Evolutionary conservation across 2,113 vertebrate genomes (phyloP), one percentile per base, ranked within the genome.

Genomic region (Pelusios castaneus): DNA sequence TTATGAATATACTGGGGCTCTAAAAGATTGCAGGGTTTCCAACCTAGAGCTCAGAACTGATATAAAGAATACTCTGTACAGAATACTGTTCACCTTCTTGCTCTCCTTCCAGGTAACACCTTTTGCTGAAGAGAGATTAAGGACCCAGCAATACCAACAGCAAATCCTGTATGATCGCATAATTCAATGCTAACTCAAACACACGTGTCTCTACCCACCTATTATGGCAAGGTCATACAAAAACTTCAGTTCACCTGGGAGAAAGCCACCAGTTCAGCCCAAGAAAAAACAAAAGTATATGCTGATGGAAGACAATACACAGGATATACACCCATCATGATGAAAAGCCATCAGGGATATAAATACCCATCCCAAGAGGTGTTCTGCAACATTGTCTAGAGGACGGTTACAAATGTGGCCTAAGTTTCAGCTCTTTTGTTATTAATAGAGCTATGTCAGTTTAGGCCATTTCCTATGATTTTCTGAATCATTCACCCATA

Each of bases 11-110:
- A 45, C 2, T 9, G 29, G 16, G 45, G 83, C 81, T 91, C 77
- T 84, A 84, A 85, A 94, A 9, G 2, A 70, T 54, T 82, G 95
- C 85, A 94, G 90, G 60, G 52, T 89, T 51, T 93, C 82, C 58
- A 79, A 31, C 38, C 6, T n/a, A 24, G 17, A 96, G 49, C 47
- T 85, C 10, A 55, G 0, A 63, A 90, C 45, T 89, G 34, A 70
- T 85, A 80, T 43, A 89, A 45, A 89, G 90, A 85, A 63, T 51
- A 86, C 51, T 82, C 45, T 29, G 7, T 84, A 54, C 43, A 82
- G 82, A 93, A 90, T 60, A 58, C 75, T 25, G 43, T 88, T 88
- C 29, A 89, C 21, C 41, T 82, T 88, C 75, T 70, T 60, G 85
- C 78, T 73, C 17, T 38, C 22, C 29, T 89, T 91, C 86, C 85